A percentile compares a stretch with the other conserved stretches of the same genome.
Conservation (phyloP, 2,113 vertebrate genomes). For the Podiceps cristatus region DNA sequence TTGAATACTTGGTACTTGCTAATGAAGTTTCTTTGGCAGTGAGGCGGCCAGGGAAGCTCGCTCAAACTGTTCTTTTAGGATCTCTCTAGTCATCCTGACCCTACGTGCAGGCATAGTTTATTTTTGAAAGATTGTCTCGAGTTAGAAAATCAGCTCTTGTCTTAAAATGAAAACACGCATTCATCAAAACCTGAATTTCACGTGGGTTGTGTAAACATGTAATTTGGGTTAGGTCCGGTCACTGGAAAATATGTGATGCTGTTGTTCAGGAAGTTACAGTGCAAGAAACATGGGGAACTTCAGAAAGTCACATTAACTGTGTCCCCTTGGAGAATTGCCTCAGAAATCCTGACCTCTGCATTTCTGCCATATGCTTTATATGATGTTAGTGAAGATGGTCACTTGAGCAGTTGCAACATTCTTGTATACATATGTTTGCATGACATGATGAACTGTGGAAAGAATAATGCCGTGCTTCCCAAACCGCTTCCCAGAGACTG, state of each 20-base stretch:
- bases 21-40: not conserved
- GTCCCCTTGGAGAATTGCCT: slow-evolving; percentile 26
- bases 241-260: not conserved
- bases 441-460: not conserved
- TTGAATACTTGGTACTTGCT: slow-evolving; percentile 6
- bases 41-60: not conserved
- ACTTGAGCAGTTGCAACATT: not conserved
- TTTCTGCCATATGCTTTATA: not conserved
- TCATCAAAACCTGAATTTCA: slow-evolving; percentile 19
- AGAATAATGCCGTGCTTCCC: not conserved
- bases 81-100: not conserved
- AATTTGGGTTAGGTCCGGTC: not conserved
- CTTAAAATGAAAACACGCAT: not conserved
- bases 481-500: not conserved
- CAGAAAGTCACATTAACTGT: not conserved
- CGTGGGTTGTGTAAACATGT: not conserved
- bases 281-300: not conserved
- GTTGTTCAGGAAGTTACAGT: slow-evolving; percentile 23
- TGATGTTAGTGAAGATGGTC: not conserved
- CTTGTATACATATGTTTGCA: not conserved
- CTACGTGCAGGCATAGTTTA: not conserved
- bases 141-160: not conserved
- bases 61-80: not conserved
- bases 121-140: slow-evolving; percentile 2
- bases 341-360: slow-evolving; percentile 34